Percentiles rank a stretch among this genome's conserved stretches.
Evolutionary conservation across 2,888 invertebrate species (phyloP).

Genomic region (Mallateleia sp.): DNA sequence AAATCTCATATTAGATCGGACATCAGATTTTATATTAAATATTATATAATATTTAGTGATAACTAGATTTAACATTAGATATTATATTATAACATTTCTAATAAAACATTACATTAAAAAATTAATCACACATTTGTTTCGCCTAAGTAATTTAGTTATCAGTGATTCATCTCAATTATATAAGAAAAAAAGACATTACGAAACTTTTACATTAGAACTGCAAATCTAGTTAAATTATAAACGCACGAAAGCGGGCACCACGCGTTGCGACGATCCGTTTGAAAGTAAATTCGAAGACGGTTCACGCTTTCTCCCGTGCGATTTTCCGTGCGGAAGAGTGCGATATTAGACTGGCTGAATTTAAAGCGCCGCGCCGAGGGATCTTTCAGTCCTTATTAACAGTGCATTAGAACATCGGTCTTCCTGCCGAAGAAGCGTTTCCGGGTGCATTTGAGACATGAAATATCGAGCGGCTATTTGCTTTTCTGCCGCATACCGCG

Average conservation of each 20-base stretch:
- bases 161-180: background rate
- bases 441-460: conserved; percentile 50
- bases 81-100: background rate
- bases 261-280: conserved; percentile 66
- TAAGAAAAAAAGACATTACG: conserved; percentile 14
- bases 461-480: conserved; percentile 25
- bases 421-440: conserved; percentile 44
- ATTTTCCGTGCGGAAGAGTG: conserved; percentile 85
- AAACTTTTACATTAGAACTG: conserved; percentile 44
- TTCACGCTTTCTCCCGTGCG: conserved; percentile 87
- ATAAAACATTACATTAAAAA: background rate
- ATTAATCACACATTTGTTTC: background rate
- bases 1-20: no score
- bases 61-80: no score
- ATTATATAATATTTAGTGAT: no score
- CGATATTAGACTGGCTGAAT: conserved; percentile 71
- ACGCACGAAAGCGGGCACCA: conserved; percentile 46
- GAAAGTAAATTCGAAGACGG: conserved; percentile 84
- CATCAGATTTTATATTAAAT: no score
- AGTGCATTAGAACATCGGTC: conserved; percentile 55
- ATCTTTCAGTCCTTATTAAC: conserved; percentile 73
- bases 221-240: conserved; percentile 74
- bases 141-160: background rate
- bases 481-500: conserved; percentile 36
- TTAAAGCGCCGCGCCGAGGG: conserved; percentile 46